Evolutionary conservation across 2,797 vertebrate genomes (phyloP), one percentile per base, ranked within the genome.

Genomic region (Premnoplex brunnescens): DNA sequence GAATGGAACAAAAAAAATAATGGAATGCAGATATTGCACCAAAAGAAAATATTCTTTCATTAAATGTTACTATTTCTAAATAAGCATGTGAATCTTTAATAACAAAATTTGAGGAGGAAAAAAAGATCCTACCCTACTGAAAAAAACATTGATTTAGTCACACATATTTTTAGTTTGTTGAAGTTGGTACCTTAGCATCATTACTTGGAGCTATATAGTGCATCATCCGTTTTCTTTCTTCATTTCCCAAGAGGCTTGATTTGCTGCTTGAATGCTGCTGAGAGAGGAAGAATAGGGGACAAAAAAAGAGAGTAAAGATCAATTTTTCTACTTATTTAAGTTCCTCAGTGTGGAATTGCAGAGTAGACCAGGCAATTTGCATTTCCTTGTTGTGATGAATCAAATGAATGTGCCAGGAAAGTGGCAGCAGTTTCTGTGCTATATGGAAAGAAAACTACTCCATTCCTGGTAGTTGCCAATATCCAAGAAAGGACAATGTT

Each of bases 171-270:
- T n/a, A 71, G 5, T 74, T 80, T 36, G 52, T 32, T 69, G 22
- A 69, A 73, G 19, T 24, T 28, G 5, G 56, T 97, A 97, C 97
- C 96, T 97, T 84, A 66, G 21, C 72, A 68, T 74, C 59, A 48
- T 64, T 1, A 0, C 27, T 46, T 2, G 36, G 21, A 20, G 63
- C 21, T 63, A 5, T 1, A 1, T 3, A 22, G n/a, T 34, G 62
- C 36, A 43, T 80, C 59, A 62, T 72, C 93, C 52, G 5, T 86
- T 93, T 93, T 76, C 68, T 73, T 77, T 84, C 91, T 87, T 92
- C 75, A 32, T 93, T 93, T 91, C 64, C 93, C 48, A 48, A 63
- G 23, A 9, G 11, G 1, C 34, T 91, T 55, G 78, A 75, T 88
- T 89, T 94, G 41, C 77, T 80, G 22, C 58, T 77, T 84, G 85